Percentiles rank a stretch among this genome's conserved stretches.
phyloP scores from a whole-genome alignment of 2,797 vertebrate genomes.

The Euphonia xanthogaster region DNA sequence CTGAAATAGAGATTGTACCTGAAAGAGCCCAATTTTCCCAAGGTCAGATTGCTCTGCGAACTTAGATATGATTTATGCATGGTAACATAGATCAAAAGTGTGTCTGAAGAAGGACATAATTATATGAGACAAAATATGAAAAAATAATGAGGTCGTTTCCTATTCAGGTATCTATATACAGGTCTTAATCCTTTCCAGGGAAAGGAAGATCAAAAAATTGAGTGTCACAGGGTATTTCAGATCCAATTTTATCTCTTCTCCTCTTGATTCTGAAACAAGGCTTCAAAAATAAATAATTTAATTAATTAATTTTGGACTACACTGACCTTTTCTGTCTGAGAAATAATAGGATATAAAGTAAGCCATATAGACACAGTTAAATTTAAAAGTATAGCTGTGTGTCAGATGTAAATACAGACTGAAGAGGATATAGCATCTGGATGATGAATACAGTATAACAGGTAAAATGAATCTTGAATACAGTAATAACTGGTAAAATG shows the following conservation, averaged over 20 bases:
- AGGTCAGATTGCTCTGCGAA: slow-evolving; percentile 28
- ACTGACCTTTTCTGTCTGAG: background rate
- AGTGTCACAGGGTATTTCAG: background rate
- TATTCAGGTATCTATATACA: background rate
- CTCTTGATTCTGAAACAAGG: background rate
- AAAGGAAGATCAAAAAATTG: background rate
- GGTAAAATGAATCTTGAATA: background rate
- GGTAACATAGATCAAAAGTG: slow-evolving; percentile 48
- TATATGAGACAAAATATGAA: slow-evolving; percentile 36
- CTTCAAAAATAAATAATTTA: background rate
- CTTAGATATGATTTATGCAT: slow-evolving; percentile 44
- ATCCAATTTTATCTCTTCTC: background rate
- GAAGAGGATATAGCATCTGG: background rate
- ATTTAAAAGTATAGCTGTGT: background rate
- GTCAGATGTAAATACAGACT: background rate
- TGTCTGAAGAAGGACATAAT: slow-evolving; percentile 9
- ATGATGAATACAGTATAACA: too few relatives aligned
- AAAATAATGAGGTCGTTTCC: background rate
- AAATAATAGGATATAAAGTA: background rate
- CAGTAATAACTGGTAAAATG: background rate
- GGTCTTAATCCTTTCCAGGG: background rate
- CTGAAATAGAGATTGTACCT: background rate
- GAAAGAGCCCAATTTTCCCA: slow-evolving; percentile 27
- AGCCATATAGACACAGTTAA: background rate
- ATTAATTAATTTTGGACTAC: background rate